These are phyloP conservation scores for Aphelinus certus DNA, from an alignment of 1,140 invertebrate species.

Conservation along the genomic window DNA sequence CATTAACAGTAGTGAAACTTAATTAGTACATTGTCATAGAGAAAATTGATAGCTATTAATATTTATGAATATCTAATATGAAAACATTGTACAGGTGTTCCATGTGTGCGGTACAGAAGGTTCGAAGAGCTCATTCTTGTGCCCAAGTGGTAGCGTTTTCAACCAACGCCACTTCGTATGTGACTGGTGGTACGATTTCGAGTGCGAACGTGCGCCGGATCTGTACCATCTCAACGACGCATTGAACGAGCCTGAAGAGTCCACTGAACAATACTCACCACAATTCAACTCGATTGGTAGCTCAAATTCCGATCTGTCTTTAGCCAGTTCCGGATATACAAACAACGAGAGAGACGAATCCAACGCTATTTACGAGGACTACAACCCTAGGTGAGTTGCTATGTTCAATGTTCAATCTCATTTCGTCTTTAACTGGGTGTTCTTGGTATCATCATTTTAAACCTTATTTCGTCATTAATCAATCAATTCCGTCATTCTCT, in stretches of 20 bases:
- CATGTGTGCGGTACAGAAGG: slow-evolving; percentile 69
- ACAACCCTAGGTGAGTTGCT: not conserved
- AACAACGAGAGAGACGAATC: slow-evolving; percentile 23
- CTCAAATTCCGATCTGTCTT: slow-evolving; percentile 43
- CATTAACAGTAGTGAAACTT: not conserved
- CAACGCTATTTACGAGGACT: slow-evolving; percentile 29
- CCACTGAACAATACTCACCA: not conserved
- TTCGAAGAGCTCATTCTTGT: slow-evolving; percentile 67
- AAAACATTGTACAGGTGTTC: slow-evolving; percentile 61
- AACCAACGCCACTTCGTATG: slow-evolving; percentile 70
- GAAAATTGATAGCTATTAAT: not conserved
- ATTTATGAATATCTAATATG: slow-evolving; percentile 19
- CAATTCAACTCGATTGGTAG: slow-evolving; percentile 14
- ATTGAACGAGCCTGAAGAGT: slow-evolving; percentile 38
- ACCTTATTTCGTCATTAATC: no score
- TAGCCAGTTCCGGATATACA: slow-evolving; percentile 42
- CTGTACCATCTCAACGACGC: slow-evolving; percentile 63
- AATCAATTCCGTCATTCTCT: no score
- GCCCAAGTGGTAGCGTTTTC: slow-evolving; percentile 70
- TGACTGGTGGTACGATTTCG: slow-evolving; percentile 71
- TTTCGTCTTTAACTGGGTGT: no score
- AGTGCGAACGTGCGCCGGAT: slow-evolving; percentile 60
- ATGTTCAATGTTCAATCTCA: no score
- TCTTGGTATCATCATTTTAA: no score
- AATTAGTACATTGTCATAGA: not conserved